These are phyloP conservation scores for Crepidodera aurea DNA, from an alignment of 2,888 invertebrate species.

Conservation along the genomic window DNA sequence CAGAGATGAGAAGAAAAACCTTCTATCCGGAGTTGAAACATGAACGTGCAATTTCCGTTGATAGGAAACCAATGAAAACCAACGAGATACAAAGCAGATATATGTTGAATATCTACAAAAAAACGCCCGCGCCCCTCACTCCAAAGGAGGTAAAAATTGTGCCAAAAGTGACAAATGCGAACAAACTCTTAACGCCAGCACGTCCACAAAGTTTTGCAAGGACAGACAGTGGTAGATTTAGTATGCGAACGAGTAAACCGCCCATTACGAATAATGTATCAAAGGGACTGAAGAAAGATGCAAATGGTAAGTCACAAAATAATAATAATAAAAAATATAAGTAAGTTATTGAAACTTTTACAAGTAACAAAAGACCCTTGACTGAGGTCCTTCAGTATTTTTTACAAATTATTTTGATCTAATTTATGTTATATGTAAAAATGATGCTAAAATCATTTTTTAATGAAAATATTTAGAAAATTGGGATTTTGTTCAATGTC, in stretches of 20 bases:
- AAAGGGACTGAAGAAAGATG: conserved; percentile 52
- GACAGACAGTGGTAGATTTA: conserved; percentile 71
- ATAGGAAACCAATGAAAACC: conserved; percentile 57
- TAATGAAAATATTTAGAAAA: no score
- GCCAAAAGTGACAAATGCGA: conserved; percentile 61
- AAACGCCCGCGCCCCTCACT: conserved; percentile 40
- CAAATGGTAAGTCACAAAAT: conserved; percentile 35
- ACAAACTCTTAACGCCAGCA: conserved; percentile 34
- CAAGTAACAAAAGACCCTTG: no score
- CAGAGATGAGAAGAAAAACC: conserved; percentile 69
- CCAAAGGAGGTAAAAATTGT: conserved; percentile 45
- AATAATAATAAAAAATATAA: background rate
- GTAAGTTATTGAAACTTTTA: background rate
- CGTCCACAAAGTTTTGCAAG: conserved; percentile 63
- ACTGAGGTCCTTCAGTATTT: no score
- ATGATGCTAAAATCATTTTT: no score
- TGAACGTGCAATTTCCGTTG: conserved; percentile 60
- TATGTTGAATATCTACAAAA: conserved; percentile 55
- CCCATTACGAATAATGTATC: conserved; percentile 54
- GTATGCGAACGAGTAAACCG: conserved; percentile 66
- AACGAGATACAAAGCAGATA: conserved; percentile 60
- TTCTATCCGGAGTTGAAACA: conserved; percentile 47
- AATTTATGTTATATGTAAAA: no score
- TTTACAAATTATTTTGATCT: no score
- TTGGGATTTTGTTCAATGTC: no score